These are phyloP conservation scores for Tachycineta bicolor DNA, from an alignment of 2,113 vertebrate genomes.

Conservation along the genomic window DNA sequence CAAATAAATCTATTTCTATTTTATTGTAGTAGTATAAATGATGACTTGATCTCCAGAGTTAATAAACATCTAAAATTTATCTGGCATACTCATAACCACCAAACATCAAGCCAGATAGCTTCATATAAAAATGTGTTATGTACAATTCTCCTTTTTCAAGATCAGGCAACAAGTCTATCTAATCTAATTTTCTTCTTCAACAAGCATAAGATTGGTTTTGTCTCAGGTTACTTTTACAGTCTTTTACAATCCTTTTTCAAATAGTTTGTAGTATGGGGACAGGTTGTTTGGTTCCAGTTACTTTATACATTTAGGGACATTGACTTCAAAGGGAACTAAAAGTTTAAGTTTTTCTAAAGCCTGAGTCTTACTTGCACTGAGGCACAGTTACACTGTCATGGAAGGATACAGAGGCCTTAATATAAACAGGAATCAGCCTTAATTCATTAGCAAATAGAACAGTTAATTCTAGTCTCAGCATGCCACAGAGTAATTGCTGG, in stretches of 20 bases:
- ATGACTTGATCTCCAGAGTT: constrained; percentile 6
- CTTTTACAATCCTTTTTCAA: not conserved
- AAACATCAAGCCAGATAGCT: not conserved
- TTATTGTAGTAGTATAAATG: not conserved
- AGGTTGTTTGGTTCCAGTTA: not conserved
- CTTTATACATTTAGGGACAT: not conserved
- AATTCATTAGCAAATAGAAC: constrained; percentile 30
- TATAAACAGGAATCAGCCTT: constrained; percentile 49
- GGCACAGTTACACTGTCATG: not conserved
- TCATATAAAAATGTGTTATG: not conserved
- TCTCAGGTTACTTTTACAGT: not conserved
- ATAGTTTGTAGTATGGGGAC: not conserved
- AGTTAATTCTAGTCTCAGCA: not conserved
- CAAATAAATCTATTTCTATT: constrained; percentile 38
- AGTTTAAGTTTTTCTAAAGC: not conserved
- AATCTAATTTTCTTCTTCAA: not conserved
- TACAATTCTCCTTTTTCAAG: not conserved
- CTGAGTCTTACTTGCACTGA: not conserved
- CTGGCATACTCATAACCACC: not conserved
- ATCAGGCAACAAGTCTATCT: not conserved
- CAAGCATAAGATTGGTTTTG: not conserved
- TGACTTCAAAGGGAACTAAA: not conserved
- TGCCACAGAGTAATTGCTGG: not conserved
- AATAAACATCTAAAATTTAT: not conserved
- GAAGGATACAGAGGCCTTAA: constrained; percentile 45